These are phyloP conservation scores for Poecile montanus DNA, from an alignment of 2,797 vertebrate genomes.

Conservation along the genomic window DNA sequence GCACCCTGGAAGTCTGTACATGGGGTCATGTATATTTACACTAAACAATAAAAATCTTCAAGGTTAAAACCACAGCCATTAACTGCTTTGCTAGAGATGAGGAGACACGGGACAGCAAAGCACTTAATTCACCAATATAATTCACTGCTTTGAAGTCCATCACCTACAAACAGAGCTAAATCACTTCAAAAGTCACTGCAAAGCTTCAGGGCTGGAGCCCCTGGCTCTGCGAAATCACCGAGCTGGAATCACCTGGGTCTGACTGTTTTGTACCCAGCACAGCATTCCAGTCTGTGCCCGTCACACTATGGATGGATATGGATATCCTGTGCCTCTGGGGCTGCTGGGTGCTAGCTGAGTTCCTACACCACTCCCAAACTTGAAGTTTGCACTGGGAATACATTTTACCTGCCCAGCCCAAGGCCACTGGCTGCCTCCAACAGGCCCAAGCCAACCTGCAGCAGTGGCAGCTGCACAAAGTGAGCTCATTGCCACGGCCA, in stretches of 20 bases:
- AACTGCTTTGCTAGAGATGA: not conserved
- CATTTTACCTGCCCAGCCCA: not conserved
- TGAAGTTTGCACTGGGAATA: accelerated
- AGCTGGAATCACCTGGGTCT: not conserved
- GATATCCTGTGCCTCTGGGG: not conserved
- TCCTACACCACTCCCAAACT: not conserved
- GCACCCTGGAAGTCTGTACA: not conserved
- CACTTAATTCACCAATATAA: not conserved
- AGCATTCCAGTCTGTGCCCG: not conserved
- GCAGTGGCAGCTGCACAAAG: not conserved
- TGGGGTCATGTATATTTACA: not conserved
- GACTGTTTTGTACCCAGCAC: not conserved
- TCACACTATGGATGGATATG: not conserved
- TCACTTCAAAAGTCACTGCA: not conserved
- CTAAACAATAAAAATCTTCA: not conserved
- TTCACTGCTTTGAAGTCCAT: not conserved
- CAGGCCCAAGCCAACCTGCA: not conserved
- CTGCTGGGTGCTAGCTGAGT: not conserved
- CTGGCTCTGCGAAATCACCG: not conserved
- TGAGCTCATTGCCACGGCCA: not conserved
- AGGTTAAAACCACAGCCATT: not conserved
- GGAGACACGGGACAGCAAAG: not conserved
- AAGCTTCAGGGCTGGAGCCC: not conserved
- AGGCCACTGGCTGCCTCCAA: not conserved
- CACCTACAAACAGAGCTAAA: not conserved